Evolutionary conservation across 2,113 vertebrate genomes (phyloP).

Genomic region (Aldabrachelys gigantea): DNA sequence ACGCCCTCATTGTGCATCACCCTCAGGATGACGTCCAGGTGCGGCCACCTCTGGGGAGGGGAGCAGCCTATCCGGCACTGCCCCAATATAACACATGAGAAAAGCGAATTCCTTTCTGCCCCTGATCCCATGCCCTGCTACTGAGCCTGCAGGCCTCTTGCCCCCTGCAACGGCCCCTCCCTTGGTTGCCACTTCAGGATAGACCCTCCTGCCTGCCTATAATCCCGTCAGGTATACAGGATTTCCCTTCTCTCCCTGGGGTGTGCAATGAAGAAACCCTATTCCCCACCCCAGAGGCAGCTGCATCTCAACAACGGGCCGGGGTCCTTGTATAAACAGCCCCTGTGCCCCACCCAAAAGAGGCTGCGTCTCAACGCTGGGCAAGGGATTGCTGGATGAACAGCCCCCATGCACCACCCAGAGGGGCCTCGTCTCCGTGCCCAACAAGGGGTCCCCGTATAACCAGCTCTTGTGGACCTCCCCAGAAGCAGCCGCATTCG

Average conservation of each 20-base stretch:
- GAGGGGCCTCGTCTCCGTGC: background rate
- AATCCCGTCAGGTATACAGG: no score
- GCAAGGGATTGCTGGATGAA: background rate
- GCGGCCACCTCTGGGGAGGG: background rate
- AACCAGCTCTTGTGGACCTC: background rate
- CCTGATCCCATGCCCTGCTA: background rate
- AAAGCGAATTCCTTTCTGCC: background rate
- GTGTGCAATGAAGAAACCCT: background rate
- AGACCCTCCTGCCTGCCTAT: background rate
- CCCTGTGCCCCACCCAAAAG: background rate
- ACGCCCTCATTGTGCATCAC: constrained; percentile 74
- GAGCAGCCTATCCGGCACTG: background rate
- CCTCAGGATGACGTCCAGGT: constrained; percentile 79
- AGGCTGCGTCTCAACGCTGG: background rate
- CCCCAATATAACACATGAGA: no score
- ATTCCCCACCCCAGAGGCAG: background rate
- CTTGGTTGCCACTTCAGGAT: background rate
- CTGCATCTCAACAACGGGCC: background rate
- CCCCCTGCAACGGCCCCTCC: background rate
- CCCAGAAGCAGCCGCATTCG: background rate
- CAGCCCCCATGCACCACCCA: background rate
- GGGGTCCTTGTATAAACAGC: background rate
- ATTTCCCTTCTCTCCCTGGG: background rate
- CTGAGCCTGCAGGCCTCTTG: background rate
- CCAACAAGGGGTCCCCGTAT: background rate